phyloP scores from a whole-genome alignment of 2,797 vertebrate genomes.

The Neoniphon sammara region DNA sequence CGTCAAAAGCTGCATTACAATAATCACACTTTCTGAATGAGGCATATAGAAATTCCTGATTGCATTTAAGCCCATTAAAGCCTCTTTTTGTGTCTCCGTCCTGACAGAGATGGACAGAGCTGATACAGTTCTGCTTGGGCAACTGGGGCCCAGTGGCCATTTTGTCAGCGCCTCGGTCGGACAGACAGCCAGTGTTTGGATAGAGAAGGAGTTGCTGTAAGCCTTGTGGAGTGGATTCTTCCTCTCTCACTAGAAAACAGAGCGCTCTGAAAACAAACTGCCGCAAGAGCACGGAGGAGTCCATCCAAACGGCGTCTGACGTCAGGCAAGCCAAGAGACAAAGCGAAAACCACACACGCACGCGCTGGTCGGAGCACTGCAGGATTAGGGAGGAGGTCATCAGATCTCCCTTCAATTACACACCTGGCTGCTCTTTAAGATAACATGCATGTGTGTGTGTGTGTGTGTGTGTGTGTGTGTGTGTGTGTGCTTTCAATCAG shows the following conservation, averaged over 20 bases:
- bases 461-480: slow-evolving; percentile 11
- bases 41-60: background rate
- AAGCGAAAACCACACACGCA: background rate
- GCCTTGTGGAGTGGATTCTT: slow-evolving; percentile 75
- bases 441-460: slow-evolving; percentile 20
- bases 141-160: slow-evolving; percentile 11
- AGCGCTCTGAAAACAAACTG: slow-evolving; percentile 70
- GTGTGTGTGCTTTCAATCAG: slow-evolving; percentile 16
- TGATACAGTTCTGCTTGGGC: slow-evolving; percentile 30
- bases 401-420: slow-evolving; percentile 43
- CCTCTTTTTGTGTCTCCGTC: slow-evolving; percentile 5
- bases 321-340: background rate
- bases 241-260: slow-evolving; percentile 69
- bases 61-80: slow-evolving; percentile 17
- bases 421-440: slow-evolving; percentile 50
- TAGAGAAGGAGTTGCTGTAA: slow-evolving; percentile 66
- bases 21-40: background rate
- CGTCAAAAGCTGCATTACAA: background rate
- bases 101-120: slow-evolving; percentile 34
- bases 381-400: slow-evolving; percentile 1
- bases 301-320: slow-evolving; percentile 17
- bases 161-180: slow-evolving; percentile 56
- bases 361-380: background rate
- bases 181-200: slow-evolving; percentile 68
- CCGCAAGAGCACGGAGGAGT: slow-evolving; percentile 44